Evolutionary conservation across 2,113 vertebrate genomes (phyloP).

Genomic region (Erpornis zantholeuca): DNA sequence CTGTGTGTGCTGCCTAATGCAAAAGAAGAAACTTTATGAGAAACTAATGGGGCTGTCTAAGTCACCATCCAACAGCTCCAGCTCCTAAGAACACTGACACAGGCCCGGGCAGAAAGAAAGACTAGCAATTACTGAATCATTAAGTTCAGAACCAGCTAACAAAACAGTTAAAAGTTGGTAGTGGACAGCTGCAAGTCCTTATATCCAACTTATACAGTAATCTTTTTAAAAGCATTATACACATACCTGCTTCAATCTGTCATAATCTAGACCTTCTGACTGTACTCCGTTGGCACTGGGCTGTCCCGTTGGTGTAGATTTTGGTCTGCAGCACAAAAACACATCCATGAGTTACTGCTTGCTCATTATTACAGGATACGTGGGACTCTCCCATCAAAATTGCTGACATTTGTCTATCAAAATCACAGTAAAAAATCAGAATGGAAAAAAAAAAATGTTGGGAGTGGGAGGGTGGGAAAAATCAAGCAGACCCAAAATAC

Average conservation of each 20-base stretch:
- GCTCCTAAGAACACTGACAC: background rate
- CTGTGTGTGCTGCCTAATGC: background rate
- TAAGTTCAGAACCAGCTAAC: background rate
- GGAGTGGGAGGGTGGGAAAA: background rate
- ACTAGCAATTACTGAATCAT: background rate
- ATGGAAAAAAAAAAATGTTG: background rate
- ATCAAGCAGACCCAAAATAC: slow-evolving; percentile 36
- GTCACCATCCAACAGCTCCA: background rate
- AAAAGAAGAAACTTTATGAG: background rate
- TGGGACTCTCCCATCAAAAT: background rate
- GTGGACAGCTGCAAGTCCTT: background rate
- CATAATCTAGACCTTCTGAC: slow-evolving; percentile 92
- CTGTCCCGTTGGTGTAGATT: slow-evolving; percentile 89
- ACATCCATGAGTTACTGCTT: background rate
- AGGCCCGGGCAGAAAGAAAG: background rate
- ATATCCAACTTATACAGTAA: fast-evolving
- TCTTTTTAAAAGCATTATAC: background rate
- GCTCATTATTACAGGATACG: background rate
- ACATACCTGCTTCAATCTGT: slow-evolving; percentile 95
- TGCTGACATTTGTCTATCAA: background rate
- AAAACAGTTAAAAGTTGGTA: background rate
- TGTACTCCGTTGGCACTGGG: slow-evolving; percentile 96
- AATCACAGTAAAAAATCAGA: background rate
- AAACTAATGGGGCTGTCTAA: background rate
- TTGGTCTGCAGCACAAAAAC: slow-evolving; percentile 82